phyloP scores from a whole-genome alignment of 2,113 vertebrate genomes.

The Archilochus colubris region DNA sequence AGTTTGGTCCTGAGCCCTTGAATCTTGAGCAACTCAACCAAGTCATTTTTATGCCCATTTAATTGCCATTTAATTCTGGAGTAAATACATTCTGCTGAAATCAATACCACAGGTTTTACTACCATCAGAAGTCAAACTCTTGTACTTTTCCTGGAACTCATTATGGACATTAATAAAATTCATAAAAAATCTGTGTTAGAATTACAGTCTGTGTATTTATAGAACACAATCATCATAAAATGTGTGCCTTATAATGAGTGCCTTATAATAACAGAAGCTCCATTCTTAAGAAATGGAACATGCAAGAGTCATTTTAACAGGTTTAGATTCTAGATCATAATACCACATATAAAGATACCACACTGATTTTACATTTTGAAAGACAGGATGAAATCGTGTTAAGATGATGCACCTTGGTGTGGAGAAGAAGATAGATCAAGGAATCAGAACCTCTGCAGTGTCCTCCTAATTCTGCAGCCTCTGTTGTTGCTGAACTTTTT shows the following conservation, averaged over 20 bases:
- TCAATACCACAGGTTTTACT: not conserved
- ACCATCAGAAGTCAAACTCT: not conserved
- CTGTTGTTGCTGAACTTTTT: not conserved
- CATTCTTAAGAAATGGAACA: not conserved
- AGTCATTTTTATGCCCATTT: not conserved
- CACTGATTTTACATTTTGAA: not conserved
- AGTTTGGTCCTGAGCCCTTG: not conserved
- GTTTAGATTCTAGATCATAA: not conserved
- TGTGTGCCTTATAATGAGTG: not conserved
- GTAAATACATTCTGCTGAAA: not conserved
- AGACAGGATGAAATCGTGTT: not conserved
- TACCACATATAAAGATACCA: not conserved
- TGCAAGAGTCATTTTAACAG: not conserved
- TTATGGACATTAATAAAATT: not conserved
- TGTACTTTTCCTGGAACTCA: not conserved
- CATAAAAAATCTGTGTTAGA: not conserved
- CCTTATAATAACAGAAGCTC: not conserved
- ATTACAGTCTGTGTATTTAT: not conserved
- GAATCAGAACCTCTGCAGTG: not conserved
- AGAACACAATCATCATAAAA: not conserved
- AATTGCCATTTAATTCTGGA: not conserved
- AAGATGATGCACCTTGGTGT: not conserved
- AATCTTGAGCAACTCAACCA: not conserved
- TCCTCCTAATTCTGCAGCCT: not conserved
- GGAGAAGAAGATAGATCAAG: not conserved